phyloP scores from a whole-genome alignment of 2,797 vertebrate genomes.

The Trematomus bernacchii region DNA sequence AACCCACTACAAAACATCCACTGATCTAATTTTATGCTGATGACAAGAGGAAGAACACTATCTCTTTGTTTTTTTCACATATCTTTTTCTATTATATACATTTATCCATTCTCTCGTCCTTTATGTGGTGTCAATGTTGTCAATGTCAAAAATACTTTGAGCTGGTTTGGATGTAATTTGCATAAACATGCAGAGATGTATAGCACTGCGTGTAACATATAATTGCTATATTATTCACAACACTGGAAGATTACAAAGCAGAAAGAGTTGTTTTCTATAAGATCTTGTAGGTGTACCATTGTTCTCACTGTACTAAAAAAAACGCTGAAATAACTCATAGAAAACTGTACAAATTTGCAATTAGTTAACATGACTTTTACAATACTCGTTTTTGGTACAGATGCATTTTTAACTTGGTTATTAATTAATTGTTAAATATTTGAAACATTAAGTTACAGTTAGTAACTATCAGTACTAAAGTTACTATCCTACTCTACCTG shows the following conservation, averaged over 20 bases:
- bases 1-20: conserved; percentile 31
- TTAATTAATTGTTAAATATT: no score
- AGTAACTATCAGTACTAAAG: no score
- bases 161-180: conserved; percentile 15
- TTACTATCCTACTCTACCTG: no score
- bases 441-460: no score
- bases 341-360: not conserved
- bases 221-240: conserved; percentile 28
- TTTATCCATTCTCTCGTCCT: not conserved
- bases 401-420: no score
- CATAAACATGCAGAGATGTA: not conserved
- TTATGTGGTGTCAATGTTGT: conserved; percentile 23
- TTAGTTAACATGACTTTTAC: no score
- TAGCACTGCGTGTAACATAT: not conserved
- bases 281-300: not conserved
- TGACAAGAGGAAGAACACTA: conserved; percentile 24
- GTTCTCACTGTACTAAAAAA: not conserved
- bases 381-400: not conserved
- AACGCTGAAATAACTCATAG: not conserved
- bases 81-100: no score
- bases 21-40: conserved; percentile 54
- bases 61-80: not conserved
- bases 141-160: conserved; percentile 3
- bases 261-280: not conserved
- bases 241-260: not conserved